Evolutionary conservation across 1,140 invertebrate genomes (phyloP).

Genomic region (Paralvinella palmiformis): DNA sequence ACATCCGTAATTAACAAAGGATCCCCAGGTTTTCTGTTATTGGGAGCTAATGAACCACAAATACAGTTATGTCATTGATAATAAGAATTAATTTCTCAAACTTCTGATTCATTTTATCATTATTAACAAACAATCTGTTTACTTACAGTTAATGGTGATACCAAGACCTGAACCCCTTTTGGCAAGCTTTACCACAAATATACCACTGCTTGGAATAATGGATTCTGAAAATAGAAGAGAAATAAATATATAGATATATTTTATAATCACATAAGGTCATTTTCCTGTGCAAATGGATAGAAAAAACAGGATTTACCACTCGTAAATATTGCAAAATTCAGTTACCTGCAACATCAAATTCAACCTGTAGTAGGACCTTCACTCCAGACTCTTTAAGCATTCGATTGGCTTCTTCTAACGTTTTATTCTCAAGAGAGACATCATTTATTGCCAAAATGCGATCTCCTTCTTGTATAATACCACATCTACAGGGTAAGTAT

Average conservation of each 20-base stretch:
- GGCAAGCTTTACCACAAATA: constrained; percentile 82
- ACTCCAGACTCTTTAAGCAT: constrained; percentile 52
- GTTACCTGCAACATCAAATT: constrained; percentile 78
- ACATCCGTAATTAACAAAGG: constrained; percentile 76
- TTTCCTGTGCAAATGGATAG: constrained; percentile 61
- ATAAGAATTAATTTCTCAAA: too few species aligned
- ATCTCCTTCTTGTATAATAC: constrained; percentile 75
- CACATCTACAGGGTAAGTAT: constrained; percentile 53
- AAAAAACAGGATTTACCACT: background rate
- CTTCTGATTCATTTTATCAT: too few species aligned
- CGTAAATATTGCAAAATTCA: constrained; percentile 2
- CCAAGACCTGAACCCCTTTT: constrained; percentile 72
- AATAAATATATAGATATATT: background rate
- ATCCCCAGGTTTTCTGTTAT: constrained; percentile 54
- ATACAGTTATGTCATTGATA: too few species aligned
- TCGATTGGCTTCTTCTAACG: constrained; percentile 52
- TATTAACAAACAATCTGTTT: too few species aligned
- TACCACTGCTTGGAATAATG: constrained; percentile 80
- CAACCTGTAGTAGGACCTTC: constrained; percentile 59
- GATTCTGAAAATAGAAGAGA: constrained; percentile 56
- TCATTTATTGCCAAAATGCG: constrained; percentile 76
- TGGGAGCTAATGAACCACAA: constrained; percentile 43
- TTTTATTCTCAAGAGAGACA: constrained; percentile 49
- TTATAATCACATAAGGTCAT: constrained; percentile 52
- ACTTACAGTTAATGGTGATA: constrained; percentile 81